Evolutionary conservation across 2,888 invertebrate genomes (phyloP).

Genomic region (Hirtodrosophila alboralis): DNA sequence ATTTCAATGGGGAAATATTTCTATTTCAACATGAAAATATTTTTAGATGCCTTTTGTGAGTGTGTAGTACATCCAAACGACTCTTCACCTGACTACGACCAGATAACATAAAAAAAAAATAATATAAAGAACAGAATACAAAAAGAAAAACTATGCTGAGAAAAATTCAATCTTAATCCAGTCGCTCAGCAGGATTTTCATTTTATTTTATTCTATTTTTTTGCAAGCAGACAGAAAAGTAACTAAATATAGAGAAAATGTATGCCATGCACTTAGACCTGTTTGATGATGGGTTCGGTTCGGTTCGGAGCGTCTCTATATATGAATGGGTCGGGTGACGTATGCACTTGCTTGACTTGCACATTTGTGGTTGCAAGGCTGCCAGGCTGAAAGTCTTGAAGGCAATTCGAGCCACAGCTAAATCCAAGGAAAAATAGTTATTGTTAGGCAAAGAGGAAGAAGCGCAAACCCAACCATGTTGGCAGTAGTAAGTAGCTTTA

Average conservation of each 20-base stretch:
- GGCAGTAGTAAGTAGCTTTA: constrained; percentile 72
- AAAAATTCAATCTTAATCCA: constrained; percentile 76
- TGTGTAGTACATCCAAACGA: constrained; percentile 44
- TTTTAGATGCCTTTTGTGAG: constrained; percentile 56
- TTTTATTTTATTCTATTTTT: not conserved
- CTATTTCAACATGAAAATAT: constrained; percentile 76
- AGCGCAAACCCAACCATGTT: constrained; percentile 18
- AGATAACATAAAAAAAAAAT: constrained; percentile 47
- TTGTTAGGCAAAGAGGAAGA: constrained; percentile 34
- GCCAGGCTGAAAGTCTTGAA: constrained; percentile 48
- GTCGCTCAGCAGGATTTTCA: constrained; percentile 39
- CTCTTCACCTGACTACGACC: constrained; percentile 62
- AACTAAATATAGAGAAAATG: constrained; percentile 48
- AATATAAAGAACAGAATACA: constrained; percentile 9
- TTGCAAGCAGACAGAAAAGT: constrained; percentile 38
- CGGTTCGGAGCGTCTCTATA: not conserved
- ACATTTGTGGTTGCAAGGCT: constrained; percentile 70
- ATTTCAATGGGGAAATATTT: constrained; percentile 75
- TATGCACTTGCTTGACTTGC: constrained; percentile 78
- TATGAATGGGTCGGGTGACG: constrained; percentile 59
- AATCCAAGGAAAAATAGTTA: constrained; percentile 64
- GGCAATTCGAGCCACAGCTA: constrained; percentile 65
- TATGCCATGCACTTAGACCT: constrained; percentile 40
- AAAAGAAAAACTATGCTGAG: constrained; percentile 12
- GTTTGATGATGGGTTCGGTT: not conserved